Conservation (phyloP, 1,140 invertebrate genomes). For the Drosophila sproati region DNA sequence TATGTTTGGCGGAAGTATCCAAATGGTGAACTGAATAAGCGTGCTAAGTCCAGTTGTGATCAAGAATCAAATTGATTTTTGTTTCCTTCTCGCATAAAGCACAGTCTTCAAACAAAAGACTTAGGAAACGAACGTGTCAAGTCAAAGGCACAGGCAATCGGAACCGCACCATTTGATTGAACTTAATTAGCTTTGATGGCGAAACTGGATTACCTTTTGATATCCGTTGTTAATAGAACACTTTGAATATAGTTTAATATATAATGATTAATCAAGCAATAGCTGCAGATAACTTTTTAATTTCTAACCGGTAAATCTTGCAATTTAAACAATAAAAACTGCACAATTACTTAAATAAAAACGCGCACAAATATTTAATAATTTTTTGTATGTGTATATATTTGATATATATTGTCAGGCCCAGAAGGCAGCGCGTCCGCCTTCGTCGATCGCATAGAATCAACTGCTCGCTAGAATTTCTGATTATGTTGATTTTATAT, state of each 20-base stretch:
- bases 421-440: slow-evolving; percentile 57
- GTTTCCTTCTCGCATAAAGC: slow-evolving; percentile 64
- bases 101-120: slow-evolving; percentile 67
- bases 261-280: neutral
- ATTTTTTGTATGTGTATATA: neutral
- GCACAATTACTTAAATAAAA: slow-evolving; percentile 63
- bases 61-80: slow-evolving; percentile 64
- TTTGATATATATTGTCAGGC: slow-evolving; percentile 10
- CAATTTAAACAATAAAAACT: slow-evolving; percentile 46
- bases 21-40: slow-evolving; percentile 55
- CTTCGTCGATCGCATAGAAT: slow-evolving; percentile 73
- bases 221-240: neutral
- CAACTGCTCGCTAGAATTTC: slow-evolving; percentile 78
- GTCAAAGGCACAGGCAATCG: slow-evolving; percentile 39
- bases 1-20: slow-evolving; percentile 58
- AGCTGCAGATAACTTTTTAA: slow-evolving; percentile 1
- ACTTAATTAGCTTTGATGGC: neutral
- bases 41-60: slow-evolving; percentile 79
- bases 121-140: slow-evolving; percentile 72
- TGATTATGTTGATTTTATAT: slow-evolving; percentile 83
- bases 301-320: slow-evolving; percentile 62
- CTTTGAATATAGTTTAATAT: neutral
- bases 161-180: slow-evolving; percentile 1
- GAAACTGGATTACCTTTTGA: slow-evolving; percentile 24
- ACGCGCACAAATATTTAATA: neutral